Evolutionary conservation across 2,113 vertebrate species (phyloP).

Genomic region (Passer montanus): DNA sequence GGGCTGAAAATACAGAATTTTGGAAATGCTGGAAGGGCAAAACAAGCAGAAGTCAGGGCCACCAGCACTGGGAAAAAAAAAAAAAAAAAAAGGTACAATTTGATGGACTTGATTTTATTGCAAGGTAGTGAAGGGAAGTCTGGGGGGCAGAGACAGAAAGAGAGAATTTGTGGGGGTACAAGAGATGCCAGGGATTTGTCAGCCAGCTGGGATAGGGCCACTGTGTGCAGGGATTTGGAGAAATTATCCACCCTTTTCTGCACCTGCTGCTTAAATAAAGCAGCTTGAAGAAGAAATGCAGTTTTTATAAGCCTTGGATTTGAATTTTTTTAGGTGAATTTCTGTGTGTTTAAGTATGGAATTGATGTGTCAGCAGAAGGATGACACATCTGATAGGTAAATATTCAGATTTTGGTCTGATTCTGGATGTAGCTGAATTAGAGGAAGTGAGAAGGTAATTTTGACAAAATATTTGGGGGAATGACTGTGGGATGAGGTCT

Average conservation of each 20-base stretch:
- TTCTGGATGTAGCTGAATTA: background rate
- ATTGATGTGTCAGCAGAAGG: background rate
- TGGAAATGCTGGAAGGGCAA: background rate
- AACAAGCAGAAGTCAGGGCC: background rate
- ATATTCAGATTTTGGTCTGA: background rate
- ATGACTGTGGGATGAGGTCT: background rate
- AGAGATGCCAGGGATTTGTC: background rate
- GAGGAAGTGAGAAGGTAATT: background rate
- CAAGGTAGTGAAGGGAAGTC: background rate
- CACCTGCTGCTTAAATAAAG: background rate
- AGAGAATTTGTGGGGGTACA: background rate
- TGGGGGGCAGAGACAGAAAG: background rate
- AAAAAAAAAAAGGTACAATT: background rate
- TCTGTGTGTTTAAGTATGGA: background rate
- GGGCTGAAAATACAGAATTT: background rate
- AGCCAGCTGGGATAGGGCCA: background rate
- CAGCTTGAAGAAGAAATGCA: background rate
- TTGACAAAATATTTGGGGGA: background rate
- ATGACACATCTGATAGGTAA: background rate
- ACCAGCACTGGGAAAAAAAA: background rate
- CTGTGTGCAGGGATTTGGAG: background rate
- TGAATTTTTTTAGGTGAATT: background rate
- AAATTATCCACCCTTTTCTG: background rate
- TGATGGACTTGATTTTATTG: background rate
- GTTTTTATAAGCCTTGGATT: background rate